Evolutionary conservation across 2,888 invertebrate species (phyloP).

Genomic region (Chloromyia formosa): DNA sequence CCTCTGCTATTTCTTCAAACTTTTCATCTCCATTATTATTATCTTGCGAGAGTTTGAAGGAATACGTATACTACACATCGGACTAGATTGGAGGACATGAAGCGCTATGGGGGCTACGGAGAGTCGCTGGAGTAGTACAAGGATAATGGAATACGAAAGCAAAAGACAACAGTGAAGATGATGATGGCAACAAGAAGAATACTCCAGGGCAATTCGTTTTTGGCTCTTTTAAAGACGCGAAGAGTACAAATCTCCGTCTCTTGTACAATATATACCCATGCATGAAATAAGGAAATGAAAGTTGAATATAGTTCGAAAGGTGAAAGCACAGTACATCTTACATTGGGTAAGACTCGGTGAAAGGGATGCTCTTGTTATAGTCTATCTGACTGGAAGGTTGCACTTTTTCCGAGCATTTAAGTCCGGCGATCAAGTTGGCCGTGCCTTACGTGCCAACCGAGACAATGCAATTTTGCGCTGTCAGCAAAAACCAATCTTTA

Average conservation of each 20-base stretch:
- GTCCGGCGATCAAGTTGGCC: not conserved
- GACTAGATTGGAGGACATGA: no score
- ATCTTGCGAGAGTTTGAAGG: no score
- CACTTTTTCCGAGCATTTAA: conserved; percentile 7
- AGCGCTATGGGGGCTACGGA: no score
- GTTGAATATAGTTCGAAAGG: conserved; percentile 43
- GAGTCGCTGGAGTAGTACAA: no score
- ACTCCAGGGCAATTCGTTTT: conserved; percentile 30
- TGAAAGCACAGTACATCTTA: conserved; percentile 5
- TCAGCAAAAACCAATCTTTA: conserved; percentile 47
- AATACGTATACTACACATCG: no score
- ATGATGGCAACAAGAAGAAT: conserved; percentile 26
- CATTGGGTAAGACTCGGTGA: not conserved
- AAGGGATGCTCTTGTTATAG: not conserved
- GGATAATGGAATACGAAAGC: conserved; percentile 20
- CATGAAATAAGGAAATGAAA: conserved; percentile 35
- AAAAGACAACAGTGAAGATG: conserved; percentile 14
- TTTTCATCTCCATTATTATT: no score
- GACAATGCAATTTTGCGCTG: conserved; percentile 48
- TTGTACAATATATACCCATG: not conserved
- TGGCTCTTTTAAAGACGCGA: conserved; percentile 23
- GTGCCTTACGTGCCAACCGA: conserved; percentile 45
- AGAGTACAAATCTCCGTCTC: conserved; percentile 31
- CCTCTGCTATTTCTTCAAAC: no score
- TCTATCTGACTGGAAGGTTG: not conserved